Evolutionary conservation across 1,140 invertebrate species (phyloP).

Genomic region (Sinella curviseta): DNA sequence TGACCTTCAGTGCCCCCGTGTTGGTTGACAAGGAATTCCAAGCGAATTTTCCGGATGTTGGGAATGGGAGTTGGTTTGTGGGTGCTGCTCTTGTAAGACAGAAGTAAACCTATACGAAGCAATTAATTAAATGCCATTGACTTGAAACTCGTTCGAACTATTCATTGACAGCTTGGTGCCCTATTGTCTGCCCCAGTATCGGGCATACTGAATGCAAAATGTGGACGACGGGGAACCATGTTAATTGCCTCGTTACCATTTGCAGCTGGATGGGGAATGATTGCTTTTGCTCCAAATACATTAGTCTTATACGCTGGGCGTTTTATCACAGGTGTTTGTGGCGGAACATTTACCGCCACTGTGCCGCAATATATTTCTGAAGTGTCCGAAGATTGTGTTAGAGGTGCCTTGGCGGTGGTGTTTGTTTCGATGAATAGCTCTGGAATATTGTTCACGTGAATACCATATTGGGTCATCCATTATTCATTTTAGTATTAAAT

Average conservation of each 20-base stretch:
- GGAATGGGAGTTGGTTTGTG: constrained; percentile 34
- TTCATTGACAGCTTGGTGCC: constrained; percentile 62
- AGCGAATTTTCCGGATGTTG: constrained; percentile 59
- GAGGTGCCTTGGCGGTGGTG: constrained; percentile 76
- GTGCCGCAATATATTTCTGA: constrained; percentile 80
- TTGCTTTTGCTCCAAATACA: constrained; percentile 62
- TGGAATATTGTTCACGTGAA: constrained; percentile 71
- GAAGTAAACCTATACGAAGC: too few species aligned
- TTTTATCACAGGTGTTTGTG: constrained; percentile 69
- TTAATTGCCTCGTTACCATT: constrained; percentile 67
- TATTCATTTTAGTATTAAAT: background rate
- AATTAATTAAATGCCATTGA: too few species aligned
- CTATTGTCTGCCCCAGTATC: constrained; percentile 61
- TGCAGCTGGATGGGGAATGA: constrained; percentile 68
- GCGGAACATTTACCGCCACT: constrained; percentile 67
- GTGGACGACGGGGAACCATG: constrained; percentile 73
- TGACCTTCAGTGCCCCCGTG: constrained; percentile 77
- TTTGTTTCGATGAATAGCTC: constrained; percentile 75
- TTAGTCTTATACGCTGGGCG: constrained; percentile 66
- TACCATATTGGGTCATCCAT: too few species aligned
- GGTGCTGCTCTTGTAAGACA: constrained; percentile 44
- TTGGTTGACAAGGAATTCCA: constrained; percentile 61
- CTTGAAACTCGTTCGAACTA: background rate
- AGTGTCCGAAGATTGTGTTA: constrained; percentile 73
- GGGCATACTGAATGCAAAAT: constrained; percentile 36